A percentile compares a stretch with the other conserved stretches of the same genome.
phyloP scores from a whole-genome alignment of 1,140 invertebrate genomes.

The Danaus plexippus region DNA sequence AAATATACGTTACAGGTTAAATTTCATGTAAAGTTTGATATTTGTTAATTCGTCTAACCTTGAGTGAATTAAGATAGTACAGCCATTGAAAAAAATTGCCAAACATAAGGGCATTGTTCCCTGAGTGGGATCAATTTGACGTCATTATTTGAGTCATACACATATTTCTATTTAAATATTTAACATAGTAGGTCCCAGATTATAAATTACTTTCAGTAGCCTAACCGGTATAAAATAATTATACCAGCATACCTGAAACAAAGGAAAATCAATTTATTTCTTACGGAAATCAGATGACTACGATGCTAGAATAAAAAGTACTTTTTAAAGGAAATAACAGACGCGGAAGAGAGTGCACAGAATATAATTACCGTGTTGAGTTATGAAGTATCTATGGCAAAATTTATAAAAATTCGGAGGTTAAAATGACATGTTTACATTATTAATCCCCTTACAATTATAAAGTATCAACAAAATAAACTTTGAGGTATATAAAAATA shows the following conservation, averaged over 20 bases:
- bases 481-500: too few species aligned
- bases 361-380: conserved; percentile 5
- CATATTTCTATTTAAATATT: too few species aligned
- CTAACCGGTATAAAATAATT: too few species aligned
- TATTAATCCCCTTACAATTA: too few species aligned
- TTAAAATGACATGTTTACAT: too few species aligned
- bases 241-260: conserved; percentile 34
- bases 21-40: too few species aligned
- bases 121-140: conserved; percentile 27
- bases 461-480: too few species aligned
- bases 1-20: too few species aligned
- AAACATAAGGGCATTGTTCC: conserved; percentile 34
- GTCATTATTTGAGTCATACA: conserved; percentile 10
- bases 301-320: conserved; percentile 23
- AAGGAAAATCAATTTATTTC: conserved; percentile 25
- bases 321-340: conserved; percentile 23
- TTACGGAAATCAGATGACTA: conserved; percentile 23
- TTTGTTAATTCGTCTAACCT: conserved; percentile 16
- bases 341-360: conserved; percentile 20
- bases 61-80: conserved; percentile 23
- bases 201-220: too few species aligned
- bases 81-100: conserved; percentile 19
- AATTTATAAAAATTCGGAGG: too few species aligned
- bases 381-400: too few species aligned
- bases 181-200: too few species aligned